A percentile compares a stretch with the other conserved stretches of the same genome.
Conservation (phyloP, 2,797 vertebrate species). For the Vireo griseus region DNA sequence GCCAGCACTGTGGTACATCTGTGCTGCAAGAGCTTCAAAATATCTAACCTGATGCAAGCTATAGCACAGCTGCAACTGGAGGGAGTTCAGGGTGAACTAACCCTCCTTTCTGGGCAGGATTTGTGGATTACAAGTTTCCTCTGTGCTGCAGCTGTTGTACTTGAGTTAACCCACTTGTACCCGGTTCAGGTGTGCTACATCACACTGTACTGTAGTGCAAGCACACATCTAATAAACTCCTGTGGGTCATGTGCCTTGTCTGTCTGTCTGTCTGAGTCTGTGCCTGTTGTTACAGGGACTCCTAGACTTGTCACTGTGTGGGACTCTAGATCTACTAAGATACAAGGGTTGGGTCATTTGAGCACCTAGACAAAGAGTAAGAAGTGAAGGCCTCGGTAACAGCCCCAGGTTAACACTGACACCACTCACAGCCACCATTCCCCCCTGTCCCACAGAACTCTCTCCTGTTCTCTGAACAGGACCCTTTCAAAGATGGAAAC, state of each 20-base stretch:
- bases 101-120: neutral
- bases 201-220: conserved; percentile 46
- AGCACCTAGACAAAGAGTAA: neutral
- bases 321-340: neutral
- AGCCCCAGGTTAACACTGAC: fast-evolving
- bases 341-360: neutral
- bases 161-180: neutral
- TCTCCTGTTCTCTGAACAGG: neutral
- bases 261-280: neutral
- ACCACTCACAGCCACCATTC: neutral
- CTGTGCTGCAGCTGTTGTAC: conserved; percentile 33
- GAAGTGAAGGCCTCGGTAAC: neutral
- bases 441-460: neutral
- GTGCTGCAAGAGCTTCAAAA: neutral
- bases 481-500: neutral
- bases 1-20: neutral
- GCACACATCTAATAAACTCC: conserved; percentile 25
- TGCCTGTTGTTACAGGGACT: neutral
- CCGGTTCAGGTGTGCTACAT: conserved; percentile 5
- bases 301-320: fast-evolving
- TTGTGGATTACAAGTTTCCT: neutral
- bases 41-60: neutral
- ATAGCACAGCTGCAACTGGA: neutral
- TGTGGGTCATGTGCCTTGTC: neutral
- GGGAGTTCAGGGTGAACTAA: neutral